phyloP scores from a whole-genome alignment of 2,797 vertebrate species.

The Denticeps clupeoides region DNA sequence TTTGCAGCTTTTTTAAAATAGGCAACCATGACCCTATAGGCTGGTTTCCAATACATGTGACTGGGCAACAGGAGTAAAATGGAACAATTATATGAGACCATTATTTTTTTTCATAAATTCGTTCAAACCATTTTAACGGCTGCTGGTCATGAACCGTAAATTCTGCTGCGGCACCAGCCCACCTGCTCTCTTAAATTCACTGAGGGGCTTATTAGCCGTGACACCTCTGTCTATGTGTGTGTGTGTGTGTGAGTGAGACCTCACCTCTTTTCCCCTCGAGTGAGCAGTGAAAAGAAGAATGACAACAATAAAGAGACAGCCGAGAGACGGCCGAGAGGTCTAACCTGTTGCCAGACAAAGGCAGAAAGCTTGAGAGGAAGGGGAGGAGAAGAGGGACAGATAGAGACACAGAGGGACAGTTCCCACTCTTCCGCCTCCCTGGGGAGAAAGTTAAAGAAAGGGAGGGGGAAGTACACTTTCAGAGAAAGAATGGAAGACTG shows the following conservation, averaged over 20 bases:
- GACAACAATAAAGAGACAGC: slow-evolving; percentile 35
- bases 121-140: no score
- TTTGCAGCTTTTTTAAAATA: no score
- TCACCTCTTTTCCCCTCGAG: slow-evolving; percentile 21
- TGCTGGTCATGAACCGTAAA: background rate
- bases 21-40: no score
- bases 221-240: slow-evolving; percentile 13
- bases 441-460: slow-evolving; percentile 37
- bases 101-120: no score
- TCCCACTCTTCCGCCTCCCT: slow-evolving; percentile 34
- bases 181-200: slow-evolving; percentile 33
- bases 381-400: slow-evolving; percentile 4
- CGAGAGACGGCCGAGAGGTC: slow-evolving; percentile 37
- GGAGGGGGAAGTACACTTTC: slow-evolving; percentile 42
- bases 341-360: slow-evolving; percentile 37
- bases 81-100: no score
- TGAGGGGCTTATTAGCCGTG: slow-evolving; percentile 35
- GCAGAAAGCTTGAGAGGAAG: slow-evolving; percentile 6
- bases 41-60: no score
- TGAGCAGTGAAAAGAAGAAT: slow-evolving; percentile 37
- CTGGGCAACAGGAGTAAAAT: no score
- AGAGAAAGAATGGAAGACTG: slow-evolving; percentile 26
- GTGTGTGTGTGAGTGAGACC: slow-evolving; percentile 34
- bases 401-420: slow-evolving; percentile 21
- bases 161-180: slow-evolving; percentile 27